Evolutionary conservation across 2,797 vertebrate species (phyloP).

Genomic region (Rhinoraja longicauda): DNA sequence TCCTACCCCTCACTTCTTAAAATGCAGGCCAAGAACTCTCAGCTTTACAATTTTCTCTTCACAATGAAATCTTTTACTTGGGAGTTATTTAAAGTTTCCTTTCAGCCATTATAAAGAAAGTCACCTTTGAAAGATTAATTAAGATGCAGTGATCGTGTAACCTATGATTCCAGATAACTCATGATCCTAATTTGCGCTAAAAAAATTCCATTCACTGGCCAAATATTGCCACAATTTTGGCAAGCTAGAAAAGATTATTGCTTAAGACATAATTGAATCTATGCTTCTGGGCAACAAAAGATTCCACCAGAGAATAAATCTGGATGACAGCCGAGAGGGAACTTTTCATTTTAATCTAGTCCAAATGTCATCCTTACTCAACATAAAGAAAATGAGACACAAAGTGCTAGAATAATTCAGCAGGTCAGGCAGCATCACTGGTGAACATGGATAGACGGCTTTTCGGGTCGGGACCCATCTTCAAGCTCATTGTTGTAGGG

Average conservation of each 20-base stretch:
- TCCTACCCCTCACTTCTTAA: not conserved
- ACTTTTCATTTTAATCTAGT: conserved; percentile 33
- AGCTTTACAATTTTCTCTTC: not conserved
- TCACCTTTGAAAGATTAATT: conserved; percentile 6
- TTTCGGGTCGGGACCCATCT: too few relatives aligned
- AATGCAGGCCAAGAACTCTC: not conserved
- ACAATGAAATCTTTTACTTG: not conserved
- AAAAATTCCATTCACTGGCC: not conserved
- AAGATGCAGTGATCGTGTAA: not conserved
- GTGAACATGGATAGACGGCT: too few relatives aligned
- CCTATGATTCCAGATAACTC: not conserved
- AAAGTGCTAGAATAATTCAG: too few relatives aligned
- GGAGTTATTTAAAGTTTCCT: not conserved
- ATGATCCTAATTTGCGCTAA: not conserved
- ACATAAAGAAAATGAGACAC: conserved; percentile 15
- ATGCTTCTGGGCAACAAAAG: not conserved
- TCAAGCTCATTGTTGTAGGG: too few relatives aligned
- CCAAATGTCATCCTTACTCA: conserved; percentile 22
- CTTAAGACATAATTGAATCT: conserved; percentile 36
- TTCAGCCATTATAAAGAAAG: not conserved
- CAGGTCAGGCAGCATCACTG: too few relatives aligned
- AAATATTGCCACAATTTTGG: conserved; percentile 27
- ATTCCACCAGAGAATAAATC: not conserved
- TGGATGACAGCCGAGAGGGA: not conserved
- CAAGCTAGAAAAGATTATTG: conserved; percentile 25